A percentile compares a stretch with the other conserved stretches of the same genome.
These are phyloP conservation scores for Fulica atra DNA, from an alignment of 2,113 vertebrate species.

Conservation along the genomic window DNA sequence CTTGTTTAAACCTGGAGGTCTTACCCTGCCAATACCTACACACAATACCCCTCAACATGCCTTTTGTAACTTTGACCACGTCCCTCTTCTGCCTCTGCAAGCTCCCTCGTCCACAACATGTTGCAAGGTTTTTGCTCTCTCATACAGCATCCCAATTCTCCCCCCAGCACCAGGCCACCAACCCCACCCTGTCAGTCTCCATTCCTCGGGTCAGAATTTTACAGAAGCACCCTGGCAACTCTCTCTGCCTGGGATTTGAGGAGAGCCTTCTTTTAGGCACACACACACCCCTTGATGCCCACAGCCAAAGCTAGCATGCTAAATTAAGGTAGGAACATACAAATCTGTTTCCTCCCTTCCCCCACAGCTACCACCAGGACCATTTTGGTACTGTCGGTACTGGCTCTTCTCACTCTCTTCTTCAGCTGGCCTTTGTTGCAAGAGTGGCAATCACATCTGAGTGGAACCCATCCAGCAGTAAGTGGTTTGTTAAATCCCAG, in stretches of 20 bases:
- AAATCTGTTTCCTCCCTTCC: neutral
- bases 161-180: neutral
- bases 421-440: neutral
- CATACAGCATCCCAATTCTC: neutral
- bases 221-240: neutral
- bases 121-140: rapidly evolving
- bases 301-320: neutral
- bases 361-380: rapidly evolving
- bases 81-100: neutral
- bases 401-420: neutral
- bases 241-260: neutral
- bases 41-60: neutral
- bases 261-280: neutral
- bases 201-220: neutral
- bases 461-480: neutral
- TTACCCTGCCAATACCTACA: neutral
- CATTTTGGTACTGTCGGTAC: neutral
- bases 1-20: neutral
- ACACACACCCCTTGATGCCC: neutral
- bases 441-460: neutral
- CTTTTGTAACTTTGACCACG: neutral
- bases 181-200: neutral
- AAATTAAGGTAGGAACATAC: neutral
- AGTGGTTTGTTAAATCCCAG: conserved; percentile 39
- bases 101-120: neutral